Percentiles rank a stretch among this genome's conserved stretches.
Conservation (phyloP, 1,140 invertebrate species). For the Ceratina calcarata region DNA sequence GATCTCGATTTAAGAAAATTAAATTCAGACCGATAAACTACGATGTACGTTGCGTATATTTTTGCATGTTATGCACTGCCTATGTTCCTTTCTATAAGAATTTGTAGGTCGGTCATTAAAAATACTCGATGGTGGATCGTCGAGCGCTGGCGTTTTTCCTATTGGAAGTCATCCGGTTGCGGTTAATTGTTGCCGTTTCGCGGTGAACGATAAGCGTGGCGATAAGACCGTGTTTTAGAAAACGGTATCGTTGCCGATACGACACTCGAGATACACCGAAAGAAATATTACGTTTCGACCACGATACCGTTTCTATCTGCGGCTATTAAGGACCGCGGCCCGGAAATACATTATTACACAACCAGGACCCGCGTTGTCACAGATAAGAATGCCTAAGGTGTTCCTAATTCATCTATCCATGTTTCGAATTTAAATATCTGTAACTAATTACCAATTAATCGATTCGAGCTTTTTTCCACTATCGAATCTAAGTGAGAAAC, state of each 20-base stretch:
- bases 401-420: no score
- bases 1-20: neutral
- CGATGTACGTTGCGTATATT: no score
- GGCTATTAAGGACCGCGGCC: slow-evolving; percentile 20
- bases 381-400: neutral
- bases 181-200: neutral
- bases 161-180: neutral
- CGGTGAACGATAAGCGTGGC: slow-evolving; percentile 15
- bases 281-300: slow-evolving; percentile 36
- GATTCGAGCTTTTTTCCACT: no score
- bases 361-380: slow-evolving; percentile 32
- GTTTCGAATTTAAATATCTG: no score
- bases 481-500: no score
- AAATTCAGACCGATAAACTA: no score
- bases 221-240: neutral
- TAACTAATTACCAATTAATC: no score
- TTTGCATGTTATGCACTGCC: no score
- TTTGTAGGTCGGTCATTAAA: neutral
- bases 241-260: slow-evolving; percentile 13
- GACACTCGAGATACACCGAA: slow-evolving; percentile 18
- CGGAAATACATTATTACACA: slow-evolving; percentile 33
- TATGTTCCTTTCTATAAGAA: neutral
- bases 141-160: neutral
- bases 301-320: slow-evolving; percentile 30
- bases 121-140: neutral